phyloP scores from a whole-genome alignment of 1,140 invertebrate species.

The Dendroctonus valens region DNA sequence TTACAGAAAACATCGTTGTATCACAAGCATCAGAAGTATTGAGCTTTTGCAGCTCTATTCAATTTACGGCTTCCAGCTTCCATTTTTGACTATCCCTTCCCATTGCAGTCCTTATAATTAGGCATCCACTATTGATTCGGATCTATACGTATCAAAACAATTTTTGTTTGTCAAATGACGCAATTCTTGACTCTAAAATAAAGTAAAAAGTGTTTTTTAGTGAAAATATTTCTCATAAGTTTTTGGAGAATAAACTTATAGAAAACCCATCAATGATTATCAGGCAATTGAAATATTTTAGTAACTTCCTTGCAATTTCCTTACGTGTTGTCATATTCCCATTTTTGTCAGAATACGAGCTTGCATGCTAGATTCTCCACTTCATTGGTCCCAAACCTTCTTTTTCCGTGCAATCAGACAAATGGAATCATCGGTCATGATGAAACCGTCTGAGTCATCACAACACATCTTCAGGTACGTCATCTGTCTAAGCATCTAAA shows the following conservation, averaged over 20 bases:
- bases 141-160: slow-evolving; percentile 55
- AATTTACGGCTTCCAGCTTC: slow-evolving; percentile 53
- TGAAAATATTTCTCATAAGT: not conserved
- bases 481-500: slow-evolving; percentile 52
- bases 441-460: slow-evolving; percentile 65
- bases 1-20: too few species aligned
- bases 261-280: not conserved
- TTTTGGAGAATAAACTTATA: not conserved
- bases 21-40: too few species aligned
- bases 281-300: not conserved
- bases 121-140: slow-evolving; percentile 47
- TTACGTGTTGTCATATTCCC: slow-evolving; percentile 60
- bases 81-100: slow-evolving; percentile 55
- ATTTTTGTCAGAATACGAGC: slow-evolving; percentile 61
- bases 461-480: slow-evolving; percentile 70
- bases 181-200: slow-evolving; percentile 51
- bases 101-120: slow-evolving; percentile 56
- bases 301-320: slow-evolving; percentile 2
- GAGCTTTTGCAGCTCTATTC: slow-evolving; percentile 37
- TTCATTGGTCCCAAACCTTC: slow-evolving; percentile 54
- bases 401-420: slow-evolving; percentile 66
- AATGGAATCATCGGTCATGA: slow-evolving; percentile 73
- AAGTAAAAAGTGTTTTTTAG: not conserved
- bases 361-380: slow-evolving; percentile 68
- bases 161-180: slow-evolving; percentile 55